Percentiles rank a stretch among this genome's conserved stretches.
These are phyloP conservation scores for Eupithecia centaureata DNA, from an alignment of 2,888 invertebrate genomes.

Conservation along the genomic window DNA sequence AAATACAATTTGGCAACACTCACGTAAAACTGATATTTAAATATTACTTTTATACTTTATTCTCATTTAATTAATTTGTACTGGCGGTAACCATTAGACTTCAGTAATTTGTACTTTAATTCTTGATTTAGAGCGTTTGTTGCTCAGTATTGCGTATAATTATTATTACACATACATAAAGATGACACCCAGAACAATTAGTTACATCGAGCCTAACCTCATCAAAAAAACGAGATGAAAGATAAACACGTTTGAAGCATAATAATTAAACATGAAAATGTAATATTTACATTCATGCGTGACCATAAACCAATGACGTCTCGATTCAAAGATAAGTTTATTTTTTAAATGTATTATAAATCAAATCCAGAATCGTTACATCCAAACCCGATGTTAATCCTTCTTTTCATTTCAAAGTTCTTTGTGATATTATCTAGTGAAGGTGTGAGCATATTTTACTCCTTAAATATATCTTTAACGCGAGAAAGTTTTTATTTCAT, in stretches of 20 bases:
- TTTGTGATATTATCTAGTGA: constrained; percentile 62
- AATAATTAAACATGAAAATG: constrained; percentile 52
- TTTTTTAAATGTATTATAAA: constrained; percentile 40
- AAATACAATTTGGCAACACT: constrained; percentile 81
- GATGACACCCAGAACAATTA: constrained; percentile 73
- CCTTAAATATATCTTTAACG: constrained; percentile 66
- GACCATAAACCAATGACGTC: constrained; percentile 49
- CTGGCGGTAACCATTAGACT: constrained; percentile 80
- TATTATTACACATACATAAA: constrained; percentile 62
- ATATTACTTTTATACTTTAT: constrained; percentile 44
- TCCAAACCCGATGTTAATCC: constrained; percentile 38
- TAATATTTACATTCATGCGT: constrained; percentile 68
- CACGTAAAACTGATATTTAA: constrained; percentile 70
- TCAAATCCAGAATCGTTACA: constrained; percentile 30
- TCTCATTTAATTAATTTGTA: constrained; percentile 79
- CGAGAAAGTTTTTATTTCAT: constrained; percentile 67
- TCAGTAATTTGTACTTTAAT: constrained; percentile 82
- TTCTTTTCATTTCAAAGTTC: constrained; percentile 47
- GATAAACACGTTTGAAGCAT: constrained; percentile 49
- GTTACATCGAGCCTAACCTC: constrained; percentile 72
- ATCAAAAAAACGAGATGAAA: constrained; percentile 63
- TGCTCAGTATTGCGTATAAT: constrained; percentile 56
- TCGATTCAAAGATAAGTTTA: constrained; percentile 52
- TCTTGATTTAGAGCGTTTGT: constrained; percentile 74
- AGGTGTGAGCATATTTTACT: constrained; percentile 69